Conservation (phyloP, 2,113 vertebrate species). For the Mus spicilegus region DNA sequence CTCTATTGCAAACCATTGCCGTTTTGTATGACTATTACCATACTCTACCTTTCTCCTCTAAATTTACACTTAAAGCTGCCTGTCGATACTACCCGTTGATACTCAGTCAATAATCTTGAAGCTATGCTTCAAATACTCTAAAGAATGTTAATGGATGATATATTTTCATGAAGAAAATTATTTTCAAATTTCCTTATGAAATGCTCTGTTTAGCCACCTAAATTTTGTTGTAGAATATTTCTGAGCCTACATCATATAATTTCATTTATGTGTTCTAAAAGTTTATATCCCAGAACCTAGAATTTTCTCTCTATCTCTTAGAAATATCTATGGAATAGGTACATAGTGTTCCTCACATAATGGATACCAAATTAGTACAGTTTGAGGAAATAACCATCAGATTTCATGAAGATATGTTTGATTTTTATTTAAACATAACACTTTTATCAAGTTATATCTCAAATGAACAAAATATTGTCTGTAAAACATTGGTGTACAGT, state of each 20-base stretch:
- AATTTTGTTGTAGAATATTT: background rate
- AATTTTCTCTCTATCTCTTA: no score
- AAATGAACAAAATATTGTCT: conserved; percentile 6
- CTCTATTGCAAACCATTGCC: background rate
- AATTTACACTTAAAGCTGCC: background rate
- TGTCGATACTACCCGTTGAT: background rate
- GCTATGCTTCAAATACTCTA: conserved; percentile 6
- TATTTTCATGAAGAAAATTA: background rate
- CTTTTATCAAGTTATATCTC: background rate
- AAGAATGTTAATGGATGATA: background rate
- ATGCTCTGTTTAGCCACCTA: background rate
- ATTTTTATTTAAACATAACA: background rate
- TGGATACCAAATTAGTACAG: no score
- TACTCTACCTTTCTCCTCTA: background rate
- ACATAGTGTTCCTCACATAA: no score
- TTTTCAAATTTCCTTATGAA: background rate
- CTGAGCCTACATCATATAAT: background rate
- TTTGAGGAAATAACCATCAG: background rate
- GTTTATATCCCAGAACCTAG: background rate
- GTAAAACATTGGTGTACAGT: background rate
- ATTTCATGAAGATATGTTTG: background rate
- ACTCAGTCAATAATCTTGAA: background rate
- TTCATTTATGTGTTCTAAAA: background rate
- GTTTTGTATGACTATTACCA: conserved; percentile 15
- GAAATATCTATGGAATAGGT: no score